Base-by-base conservation (phyloP, 2,888 invertebrate genomes). In the Lycaena phlaeas region DNA sequence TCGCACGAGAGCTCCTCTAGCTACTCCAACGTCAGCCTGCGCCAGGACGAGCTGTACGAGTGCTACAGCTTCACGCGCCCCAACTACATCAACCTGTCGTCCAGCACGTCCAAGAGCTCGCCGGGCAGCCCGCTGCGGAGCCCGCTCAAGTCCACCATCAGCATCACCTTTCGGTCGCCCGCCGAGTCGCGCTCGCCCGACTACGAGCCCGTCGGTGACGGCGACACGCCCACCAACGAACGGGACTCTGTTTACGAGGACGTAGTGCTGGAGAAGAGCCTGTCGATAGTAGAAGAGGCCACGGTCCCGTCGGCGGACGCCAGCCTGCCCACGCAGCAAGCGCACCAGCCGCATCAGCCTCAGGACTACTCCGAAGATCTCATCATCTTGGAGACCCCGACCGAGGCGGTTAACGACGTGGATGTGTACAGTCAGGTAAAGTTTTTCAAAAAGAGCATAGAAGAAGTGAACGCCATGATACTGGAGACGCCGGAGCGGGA, bases 401-500 rank as follows among this genome's bases (percentile, higher is more conserved):
- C 88, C 48, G 87, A 88, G 49, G 59, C 64, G 0, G 38, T 59
- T 12, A 71, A 77, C 30, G 76, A 77, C 38, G 51, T 78, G 2
- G 86, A 87, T 39, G 88, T 92, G 0, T 93, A 93, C 56, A 91
- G 91, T 51, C 88, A 92, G 82, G 92, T 93, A 0, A 92, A 92
- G 54, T 89, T 91, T 60, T 91, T 92, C 52, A 85, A 89, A 27
- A 86, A 90, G 52, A 59, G 59, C 14, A 89, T 92, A 27, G 89
- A 91, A 30, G 92, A 92, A 68, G 91, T 92, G 0, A 93, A 93
- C 59, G 89, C 82, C 6, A 69, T 84, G 68, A 58, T 84, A 1
- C 42, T 77, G 2, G 73, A 73, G 44, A 59, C 71, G 1, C 66
- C 69, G 1, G 72, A 71, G 36, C 61, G 63, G 29, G 68, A 70